Conservation (phyloP, 64 coral and sea anemone species). For the Cladopsammia gracilis region DNA sequence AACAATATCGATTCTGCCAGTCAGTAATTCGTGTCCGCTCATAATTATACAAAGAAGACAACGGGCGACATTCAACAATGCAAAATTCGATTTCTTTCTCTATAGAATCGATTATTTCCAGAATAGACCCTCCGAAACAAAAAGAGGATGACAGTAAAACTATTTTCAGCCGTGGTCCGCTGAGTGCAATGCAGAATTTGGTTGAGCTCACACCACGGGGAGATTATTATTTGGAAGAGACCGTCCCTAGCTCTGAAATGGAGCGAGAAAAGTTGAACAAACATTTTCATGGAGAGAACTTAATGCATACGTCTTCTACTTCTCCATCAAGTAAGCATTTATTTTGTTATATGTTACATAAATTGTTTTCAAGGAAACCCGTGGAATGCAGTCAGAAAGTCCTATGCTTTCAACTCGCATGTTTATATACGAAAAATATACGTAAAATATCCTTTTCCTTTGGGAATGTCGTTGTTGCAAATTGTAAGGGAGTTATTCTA, state of each 20-base stretch:
- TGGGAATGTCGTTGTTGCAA: too few species aligned
- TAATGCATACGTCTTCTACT: background rate
- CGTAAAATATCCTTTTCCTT: too few species aligned
- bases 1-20: constrained; percentile 53
- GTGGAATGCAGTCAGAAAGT: background rate
- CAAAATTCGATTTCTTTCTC: constrained; percentile 87
- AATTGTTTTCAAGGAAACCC: background rate
- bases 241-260: background rate
- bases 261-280: constrained; percentile 22
- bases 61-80: constrained; percentile 67
- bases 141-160: background rate
- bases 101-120: constrained; percentile 88
- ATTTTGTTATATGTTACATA: background rate
- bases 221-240: constrained; percentile 12
- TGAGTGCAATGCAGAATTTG: constrained; percentile 57
- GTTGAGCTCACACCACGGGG: constrained; percentile 52
- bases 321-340: background rate
- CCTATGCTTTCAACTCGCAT: background rate
- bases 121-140: constrained; percentile 87
- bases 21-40: constrained; percentile 28
- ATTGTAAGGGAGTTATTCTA: too few species aligned
- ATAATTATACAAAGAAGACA: constrained; percentile 8
- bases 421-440: too few species aligned
- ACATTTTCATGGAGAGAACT: background rate
- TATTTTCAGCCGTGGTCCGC: constrained; percentile 20